These are phyloP conservation scores for Loris lydekkerianus DNA, from an alignment of 2,797 vertebrate species.

Conservation along the genomic window DNA sequence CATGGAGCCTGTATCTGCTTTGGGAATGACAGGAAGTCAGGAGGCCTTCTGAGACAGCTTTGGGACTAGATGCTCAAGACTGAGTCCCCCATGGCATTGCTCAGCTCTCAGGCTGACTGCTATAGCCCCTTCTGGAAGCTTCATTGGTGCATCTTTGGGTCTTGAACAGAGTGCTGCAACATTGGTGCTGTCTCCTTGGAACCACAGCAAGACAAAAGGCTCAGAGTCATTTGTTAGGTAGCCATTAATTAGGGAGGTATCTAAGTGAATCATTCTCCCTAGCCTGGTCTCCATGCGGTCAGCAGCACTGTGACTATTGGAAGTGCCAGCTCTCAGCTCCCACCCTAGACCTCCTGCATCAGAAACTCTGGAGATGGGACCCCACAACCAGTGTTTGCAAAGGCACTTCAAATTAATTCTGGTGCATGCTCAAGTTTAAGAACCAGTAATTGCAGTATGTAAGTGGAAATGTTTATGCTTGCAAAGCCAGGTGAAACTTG, in stretches of 20 bases:
- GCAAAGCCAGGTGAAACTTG: neutral
- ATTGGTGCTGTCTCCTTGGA: neutral
- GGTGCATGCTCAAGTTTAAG: neutral
- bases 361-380: too few relatives aligned
- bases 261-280: neutral
- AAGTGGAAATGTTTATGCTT: too few relatives aligned
- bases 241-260: neutral
- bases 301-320: too few relatives aligned
- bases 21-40: neutral
- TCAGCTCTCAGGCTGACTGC: neutral
- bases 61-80: neutral
- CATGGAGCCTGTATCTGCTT: fast-evolving
- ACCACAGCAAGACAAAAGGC: neutral
- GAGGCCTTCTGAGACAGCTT: neutral
- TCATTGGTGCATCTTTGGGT: neutral
- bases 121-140: neutral
- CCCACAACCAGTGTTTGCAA: neutral
- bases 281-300: fast-evolving
- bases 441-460: neutral
- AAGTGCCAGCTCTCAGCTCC: neutral
- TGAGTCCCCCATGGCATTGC: neutral
- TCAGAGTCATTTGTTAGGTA: neutral
- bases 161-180: neutral
- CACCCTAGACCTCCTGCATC: neutral
- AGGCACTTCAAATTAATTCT: neutral